Evolutionary conservation across 2,797 vertebrate species (phyloP).

Genomic region (Acipenser ruthenus): DNA sequence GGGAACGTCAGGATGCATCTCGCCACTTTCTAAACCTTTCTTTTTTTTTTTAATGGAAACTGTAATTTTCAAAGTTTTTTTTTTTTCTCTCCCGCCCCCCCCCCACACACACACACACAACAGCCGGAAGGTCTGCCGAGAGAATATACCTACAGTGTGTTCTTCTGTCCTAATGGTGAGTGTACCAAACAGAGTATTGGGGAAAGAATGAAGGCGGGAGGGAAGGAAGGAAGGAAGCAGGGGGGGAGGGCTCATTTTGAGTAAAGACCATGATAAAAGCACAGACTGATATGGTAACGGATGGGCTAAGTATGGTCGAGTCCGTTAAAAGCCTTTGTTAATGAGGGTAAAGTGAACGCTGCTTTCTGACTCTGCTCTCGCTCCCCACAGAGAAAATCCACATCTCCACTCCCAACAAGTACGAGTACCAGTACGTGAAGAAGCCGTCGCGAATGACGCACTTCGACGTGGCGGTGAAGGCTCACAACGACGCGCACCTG

Average conservation of each 20-base stretch:
- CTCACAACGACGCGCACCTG: slow-evolving; percentile 80
- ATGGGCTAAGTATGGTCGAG: no score
- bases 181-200: slow-evolving; percentile 9
- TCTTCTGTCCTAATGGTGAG: slow-evolving; percentile 91
- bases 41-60: no score
- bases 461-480: slow-evolving; percentile 78
- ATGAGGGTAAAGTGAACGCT: no score
- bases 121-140: slow-evolving; percentile 82
- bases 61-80: slow-evolving; percentile 18
- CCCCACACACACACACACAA: no score
- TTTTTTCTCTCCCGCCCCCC: neutral
- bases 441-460: slow-evolving; percentile 71
- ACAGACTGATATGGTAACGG: no score
- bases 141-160: slow-evolving; percentile 87
- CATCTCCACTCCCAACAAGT: slow-evolving; percentile 90
- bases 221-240: no score
- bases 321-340: no score
- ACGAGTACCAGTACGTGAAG: slow-evolving; percentile 88
- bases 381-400: slow-evolving; percentile 79
- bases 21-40: neutral
- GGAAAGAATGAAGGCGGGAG: no score
- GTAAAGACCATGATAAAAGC: no score
- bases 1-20: no score
- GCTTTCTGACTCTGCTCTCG: neutral
- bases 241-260: no score